Percentiles rank a stretch among this genome's conserved stretches.
Conservation (phyloP, 1,140 invertebrate species). For the Leucophenga varia region DNA sequence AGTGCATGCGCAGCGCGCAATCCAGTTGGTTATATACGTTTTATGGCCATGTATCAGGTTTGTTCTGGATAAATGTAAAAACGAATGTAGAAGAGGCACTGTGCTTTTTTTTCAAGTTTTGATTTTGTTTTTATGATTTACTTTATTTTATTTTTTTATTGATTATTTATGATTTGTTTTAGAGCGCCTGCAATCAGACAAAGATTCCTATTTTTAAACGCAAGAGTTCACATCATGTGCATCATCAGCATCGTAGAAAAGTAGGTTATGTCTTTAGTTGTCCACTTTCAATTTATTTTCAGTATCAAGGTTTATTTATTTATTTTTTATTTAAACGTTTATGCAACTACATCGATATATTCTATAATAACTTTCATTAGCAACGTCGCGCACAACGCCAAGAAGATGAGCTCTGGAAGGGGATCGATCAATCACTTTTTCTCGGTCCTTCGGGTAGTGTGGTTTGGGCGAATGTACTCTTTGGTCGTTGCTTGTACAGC, state of each 20-base stretch:
- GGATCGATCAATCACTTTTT: slow-evolving; percentile 49
- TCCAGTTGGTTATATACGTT: slow-evolving; percentile 39
- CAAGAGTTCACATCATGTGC: not conserved
- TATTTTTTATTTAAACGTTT: slow-evolving; percentile 3
- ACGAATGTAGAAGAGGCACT: not conserved
- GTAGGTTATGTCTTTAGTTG: slow-evolving; percentile 28
- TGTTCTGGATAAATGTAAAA: not conserved
- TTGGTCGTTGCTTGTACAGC: slow-evolving; percentile 78
- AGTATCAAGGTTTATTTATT: slow-evolving; percentile 20
- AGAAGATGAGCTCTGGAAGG: slow-evolving; percentile 54
- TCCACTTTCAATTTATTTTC: too few relatives aligned
- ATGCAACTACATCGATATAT: not conserved
- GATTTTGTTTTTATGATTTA: slow-evolving; percentile 19
- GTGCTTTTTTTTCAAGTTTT: slow-evolving; percentile 2
- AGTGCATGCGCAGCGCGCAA: slow-evolving; percentile 42
- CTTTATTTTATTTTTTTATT: slow-evolving; percentile 17
- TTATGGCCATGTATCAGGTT: slow-evolving; percentile 54
- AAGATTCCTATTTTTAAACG: slow-evolving; percentile 35
- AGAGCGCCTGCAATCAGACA: slow-evolving; percentile 46
- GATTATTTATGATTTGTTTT: slow-evolving; percentile 22
- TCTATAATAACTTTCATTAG: slow-evolving; percentile 16
- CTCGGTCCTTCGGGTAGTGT: slow-evolving; percentile 53
- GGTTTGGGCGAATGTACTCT: slow-evolving; percentile 74
- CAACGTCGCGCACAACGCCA: slow-evolving; percentile 40
- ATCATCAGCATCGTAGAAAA: slow-evolving; percentile 20